These are phyloP conservation scores for Watsonalla cultraria DNA, from an alignment of 2,888 invertebrate genomes.

Conservation along the genomic window DNA sequence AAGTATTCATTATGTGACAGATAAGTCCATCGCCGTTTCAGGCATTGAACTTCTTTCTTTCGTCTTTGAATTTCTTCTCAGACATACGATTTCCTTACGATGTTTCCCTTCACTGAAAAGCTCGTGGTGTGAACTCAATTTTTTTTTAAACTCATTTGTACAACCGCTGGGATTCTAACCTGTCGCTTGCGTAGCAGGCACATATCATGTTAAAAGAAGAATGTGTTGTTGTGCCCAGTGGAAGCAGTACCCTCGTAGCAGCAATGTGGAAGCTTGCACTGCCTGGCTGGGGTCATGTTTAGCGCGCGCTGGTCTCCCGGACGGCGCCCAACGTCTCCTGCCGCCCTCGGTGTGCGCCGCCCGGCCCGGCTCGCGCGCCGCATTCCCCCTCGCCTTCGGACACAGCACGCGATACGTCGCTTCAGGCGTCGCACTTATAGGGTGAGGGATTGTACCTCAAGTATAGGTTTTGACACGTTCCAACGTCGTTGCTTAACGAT, in stretches of 20 bases:
- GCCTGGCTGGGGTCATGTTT: constrained; percentile 67
- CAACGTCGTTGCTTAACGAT: too few species aligned
- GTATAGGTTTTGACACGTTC: too few species aligned
- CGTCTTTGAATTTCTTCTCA: too few species aligned
- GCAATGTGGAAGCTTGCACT: constrained; percentile 74
- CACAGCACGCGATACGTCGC: constrained; percentile 92
- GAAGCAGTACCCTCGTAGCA: constrained; percentile 78
- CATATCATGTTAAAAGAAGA: not conserved
- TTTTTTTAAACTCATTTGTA: too few species aligned
- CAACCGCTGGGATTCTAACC: too few species aligned
- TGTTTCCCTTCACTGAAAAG: too few species aligned
- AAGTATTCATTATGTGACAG: too few species aligned
- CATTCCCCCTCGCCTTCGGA: constrained; percentile 95
- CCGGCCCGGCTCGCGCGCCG: constrained; percentile 84
- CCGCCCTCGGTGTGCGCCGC: constrained; percentile 84
- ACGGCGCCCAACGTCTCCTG: constrained; percentile 74
- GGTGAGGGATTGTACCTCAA: constrained; percentile 73
- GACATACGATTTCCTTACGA: too few species aligned
- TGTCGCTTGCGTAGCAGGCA: too few species aligned
- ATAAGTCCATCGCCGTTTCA: too few species aligned
- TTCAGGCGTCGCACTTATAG: constrained; percentile 90
- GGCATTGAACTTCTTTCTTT: too few species aligned
- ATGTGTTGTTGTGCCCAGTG: constrained; percentile 57
- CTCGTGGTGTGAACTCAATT: too few species aligned
- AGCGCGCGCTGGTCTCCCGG: constrained; percentile 56